Evolutionary conservation across 2,888 invertebrate species (phyloP).

Genomic region (Leptopterna dolabrata): DNA sequence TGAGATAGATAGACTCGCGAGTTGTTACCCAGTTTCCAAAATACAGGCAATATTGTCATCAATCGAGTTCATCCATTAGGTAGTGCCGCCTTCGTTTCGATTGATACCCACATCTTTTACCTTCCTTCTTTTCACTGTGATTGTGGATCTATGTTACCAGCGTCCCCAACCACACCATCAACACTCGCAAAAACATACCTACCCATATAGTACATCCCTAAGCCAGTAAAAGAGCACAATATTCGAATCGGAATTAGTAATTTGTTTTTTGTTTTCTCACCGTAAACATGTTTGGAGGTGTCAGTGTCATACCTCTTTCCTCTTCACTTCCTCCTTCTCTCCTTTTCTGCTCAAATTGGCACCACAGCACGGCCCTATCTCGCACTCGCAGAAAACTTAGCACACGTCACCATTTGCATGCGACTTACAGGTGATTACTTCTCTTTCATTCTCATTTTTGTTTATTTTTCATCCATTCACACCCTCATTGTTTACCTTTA

Average conservation of each 20-base stretch:
- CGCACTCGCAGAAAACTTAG: constrained; percentile 38
- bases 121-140: not conserved
- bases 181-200: not conserved
- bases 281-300: constrained; percentile 58
- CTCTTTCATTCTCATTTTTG: not conserved
- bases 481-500: not conserved
- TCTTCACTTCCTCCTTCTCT: constrained; percentile 28
- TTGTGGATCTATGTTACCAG: constrained; percentile 29
- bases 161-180: not conserved
- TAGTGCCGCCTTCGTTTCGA: not conserved
- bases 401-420: constrained; percentile 49
- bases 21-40: too few species aligned
- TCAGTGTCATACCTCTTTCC: constrained; percentile 56
- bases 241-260: constrained; percentile 5
- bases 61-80: not conserved
- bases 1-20: too few species aligned
- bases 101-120: not conserved
- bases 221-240: constrained; percentile 30
- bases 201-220: not conserved
- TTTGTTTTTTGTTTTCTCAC: constrained; percentile 31
- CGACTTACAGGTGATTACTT: constrained; percentile 40
- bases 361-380: constrained; percentile 34
- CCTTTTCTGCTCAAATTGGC: not conserved
- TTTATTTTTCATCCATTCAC: not conserved
- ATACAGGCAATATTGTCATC: not conserved